Evolutionary conservation across 2,113 vertebrate species (phyloP), one percentile per base, ranked within the genome.

Genomic region (Microcebus ravelobensis): DNA sequence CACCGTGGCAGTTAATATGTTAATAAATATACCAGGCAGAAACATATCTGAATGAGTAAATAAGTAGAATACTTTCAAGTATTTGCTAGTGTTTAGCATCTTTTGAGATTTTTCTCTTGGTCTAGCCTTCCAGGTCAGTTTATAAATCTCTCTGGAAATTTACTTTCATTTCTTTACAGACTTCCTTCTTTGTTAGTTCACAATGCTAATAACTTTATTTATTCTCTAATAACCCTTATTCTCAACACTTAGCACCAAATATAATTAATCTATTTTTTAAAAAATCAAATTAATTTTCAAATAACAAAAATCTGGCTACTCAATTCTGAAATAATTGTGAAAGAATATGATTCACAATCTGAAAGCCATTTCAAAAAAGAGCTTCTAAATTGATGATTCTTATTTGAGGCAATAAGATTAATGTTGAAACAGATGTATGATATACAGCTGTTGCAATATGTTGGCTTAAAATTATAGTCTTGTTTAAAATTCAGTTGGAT

Each of bases 241-340:
- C 45, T 94, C 50, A 91, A 85, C 31, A 94, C 12, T 95, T 87
- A 95, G 45, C 36, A 83, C 18, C 20, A 94, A 87, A 95, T 82
- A 68, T 73, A 95, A 96, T 87, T 36, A 92, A 25, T 39, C 7
- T 79, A 70, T 67, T 81, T 81, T 68, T 68, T 52, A 4, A 36
- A 83, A 90, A 74, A 80, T 94, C n/a, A 80, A 84, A 95, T 92
- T 87, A 5, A 45, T 89, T 93, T 92, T 86, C 31, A 81, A 77
- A 91, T 59, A 90, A 92, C 39, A 88, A 74, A 96, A 96, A 52
- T 45, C 55, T 86, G 27, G 74, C 29, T 94, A 73, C 34, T 85
- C 96, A 65, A 90, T 73, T 93, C 23, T 88, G 31, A 96, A 96
- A 82, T 91, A 86, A 90, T 59, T 92, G 13, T 39, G 48, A 84